phyloP scores from a whole-genome alignment of 2,888 invertebrate genomes.

The Ceriagrion tenellum region DNA sequence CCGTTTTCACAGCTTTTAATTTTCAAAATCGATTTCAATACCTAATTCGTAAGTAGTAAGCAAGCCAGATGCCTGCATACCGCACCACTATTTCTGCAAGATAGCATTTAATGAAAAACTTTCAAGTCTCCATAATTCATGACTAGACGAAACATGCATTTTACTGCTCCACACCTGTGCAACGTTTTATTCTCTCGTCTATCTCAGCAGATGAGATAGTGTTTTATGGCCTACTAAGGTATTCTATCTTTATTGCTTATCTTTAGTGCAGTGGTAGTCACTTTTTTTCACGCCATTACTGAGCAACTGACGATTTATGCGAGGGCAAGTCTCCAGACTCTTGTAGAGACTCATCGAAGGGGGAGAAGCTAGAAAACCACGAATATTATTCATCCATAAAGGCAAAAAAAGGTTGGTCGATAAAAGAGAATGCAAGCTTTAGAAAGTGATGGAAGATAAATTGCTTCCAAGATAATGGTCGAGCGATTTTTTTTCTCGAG shows the following conservation, averaged over 20 bases:
- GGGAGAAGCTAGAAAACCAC: slow-evolving; percentile 4
- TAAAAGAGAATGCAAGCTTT: slow-evolving; percentile 8
- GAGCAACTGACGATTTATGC: neutral
- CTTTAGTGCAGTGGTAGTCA: neutral
- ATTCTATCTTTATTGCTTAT: neutral
- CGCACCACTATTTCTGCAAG: no score
- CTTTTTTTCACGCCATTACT: neutral
- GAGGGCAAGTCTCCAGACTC: neutral
- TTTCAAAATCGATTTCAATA: no score
- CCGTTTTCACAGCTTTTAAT: no score
- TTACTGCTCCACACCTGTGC: neutral
- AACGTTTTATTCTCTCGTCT: neutral
- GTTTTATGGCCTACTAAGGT: neutral
- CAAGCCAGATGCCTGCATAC: no score
- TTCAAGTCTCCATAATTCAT: no score
- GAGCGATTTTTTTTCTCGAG: neutral
- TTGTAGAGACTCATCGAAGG: neutral
- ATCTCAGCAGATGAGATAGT: neutral
- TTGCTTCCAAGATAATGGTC: neutral
- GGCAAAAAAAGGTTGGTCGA: neutral
- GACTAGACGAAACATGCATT: no score
- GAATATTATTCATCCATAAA: neutral
- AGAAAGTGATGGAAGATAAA: slow-evolving; percentile 36
- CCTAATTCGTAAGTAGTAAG: no score
- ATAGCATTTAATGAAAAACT: no score